Conservation (phyloP, 2,113 vertebrate species). For the Plestiodon gilberti region DNA sequence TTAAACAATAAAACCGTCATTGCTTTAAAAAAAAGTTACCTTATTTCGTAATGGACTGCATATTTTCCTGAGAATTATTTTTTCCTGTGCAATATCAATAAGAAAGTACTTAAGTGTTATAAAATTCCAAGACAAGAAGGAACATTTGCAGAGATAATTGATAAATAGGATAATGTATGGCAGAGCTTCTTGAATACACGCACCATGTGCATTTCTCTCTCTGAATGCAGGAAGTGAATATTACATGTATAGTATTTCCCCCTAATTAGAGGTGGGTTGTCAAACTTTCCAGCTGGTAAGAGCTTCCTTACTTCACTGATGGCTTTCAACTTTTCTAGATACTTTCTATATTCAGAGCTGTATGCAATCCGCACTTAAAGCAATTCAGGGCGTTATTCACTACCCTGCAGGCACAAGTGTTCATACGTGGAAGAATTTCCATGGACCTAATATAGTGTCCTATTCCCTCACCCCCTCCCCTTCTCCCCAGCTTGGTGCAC, state of each 20-base stretch:
- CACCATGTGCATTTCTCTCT: neutral
- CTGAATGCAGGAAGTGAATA: neutral
- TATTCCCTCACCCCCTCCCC: too few species aligned
- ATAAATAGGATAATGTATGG: conserved; percentile 43
- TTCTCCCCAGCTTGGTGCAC: neutral
- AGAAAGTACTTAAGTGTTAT: neutral
- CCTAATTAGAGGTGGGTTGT: too few species aligned
- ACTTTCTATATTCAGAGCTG: neutral
- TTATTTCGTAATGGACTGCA: conserved; percentile 13
- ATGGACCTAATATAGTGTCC: neutral
- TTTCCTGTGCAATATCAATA: conserved; percentile 33
- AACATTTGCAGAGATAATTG: conserved; percentile 14
- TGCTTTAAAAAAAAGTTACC: neutral
- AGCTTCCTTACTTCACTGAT: neutral
- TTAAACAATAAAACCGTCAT: conserved; percentile 30
- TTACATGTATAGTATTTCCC: neutral
- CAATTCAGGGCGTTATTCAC: too few species aligned
- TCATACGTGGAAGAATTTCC: neutral
- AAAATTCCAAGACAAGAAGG: neutral
- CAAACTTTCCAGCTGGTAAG: neutral
- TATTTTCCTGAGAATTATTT: conserved; percentile 17
- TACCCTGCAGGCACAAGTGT: neutral
- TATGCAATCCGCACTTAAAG: too few species aligned
- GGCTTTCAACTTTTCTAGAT: neutral
- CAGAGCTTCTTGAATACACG: conserved; percentile 1